phyloP scores from a whole-genome alignment of 1,140 invertebrate genomes.

The Drosophila neocordata region DNA sequence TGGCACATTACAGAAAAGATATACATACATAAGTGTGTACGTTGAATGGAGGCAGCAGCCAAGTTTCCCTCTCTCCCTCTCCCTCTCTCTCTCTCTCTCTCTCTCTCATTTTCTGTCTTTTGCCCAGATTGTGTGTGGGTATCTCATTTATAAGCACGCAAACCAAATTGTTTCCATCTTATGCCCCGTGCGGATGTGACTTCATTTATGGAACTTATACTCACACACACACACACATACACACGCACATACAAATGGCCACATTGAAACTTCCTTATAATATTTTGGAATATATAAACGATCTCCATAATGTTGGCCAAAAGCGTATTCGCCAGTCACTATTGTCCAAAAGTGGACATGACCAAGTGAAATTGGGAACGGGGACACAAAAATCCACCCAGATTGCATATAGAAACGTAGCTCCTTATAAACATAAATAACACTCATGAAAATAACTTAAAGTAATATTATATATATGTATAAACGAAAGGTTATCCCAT shows the following conservation, averaged over 20 bases:
- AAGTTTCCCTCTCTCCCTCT: background rate
- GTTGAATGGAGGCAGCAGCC: slow-evolving; percentile 22
- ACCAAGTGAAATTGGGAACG: background rate
- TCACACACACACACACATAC: slow-evolving; percentile 3
- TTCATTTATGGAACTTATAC: slow-evolving; percentile 56
- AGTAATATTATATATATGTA: too few relatives aligned
- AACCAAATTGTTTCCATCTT: slow-evolving; percentile 50
- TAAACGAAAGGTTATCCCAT: too few relatives aligned
- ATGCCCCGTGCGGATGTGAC: slow-evolving; percentile 47
- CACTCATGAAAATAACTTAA: too few relatives aligned
- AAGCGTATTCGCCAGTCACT: slow-evolving; percentile 15
- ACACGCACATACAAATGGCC: slow-evolving; percentile 44
- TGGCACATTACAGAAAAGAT: slow-evolving; percentile 60
- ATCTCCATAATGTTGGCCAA: slow-evolving; percentile 5
- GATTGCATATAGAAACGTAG: too few relatives aligned
- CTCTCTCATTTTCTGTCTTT: background rate
- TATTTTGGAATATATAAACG: slow-evolving; percentile 16
- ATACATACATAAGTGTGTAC: slow-evolving; percentile 59
- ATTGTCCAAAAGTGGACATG: background rate
- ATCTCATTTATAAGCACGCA: slow-evolving; percentile 41
- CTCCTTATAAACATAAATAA: too few relatives aligned
- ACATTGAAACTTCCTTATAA: slow-evolving; percentile 60
- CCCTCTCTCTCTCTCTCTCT: slow-evolving; percentile 8
- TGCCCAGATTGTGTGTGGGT: slow-evolving; percentile 10
- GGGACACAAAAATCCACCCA: background rate